Evolutionary conservation across 2,113 vertebrate species (phyloP).

Genomic region (Plestiodon gilberti): DNA sequence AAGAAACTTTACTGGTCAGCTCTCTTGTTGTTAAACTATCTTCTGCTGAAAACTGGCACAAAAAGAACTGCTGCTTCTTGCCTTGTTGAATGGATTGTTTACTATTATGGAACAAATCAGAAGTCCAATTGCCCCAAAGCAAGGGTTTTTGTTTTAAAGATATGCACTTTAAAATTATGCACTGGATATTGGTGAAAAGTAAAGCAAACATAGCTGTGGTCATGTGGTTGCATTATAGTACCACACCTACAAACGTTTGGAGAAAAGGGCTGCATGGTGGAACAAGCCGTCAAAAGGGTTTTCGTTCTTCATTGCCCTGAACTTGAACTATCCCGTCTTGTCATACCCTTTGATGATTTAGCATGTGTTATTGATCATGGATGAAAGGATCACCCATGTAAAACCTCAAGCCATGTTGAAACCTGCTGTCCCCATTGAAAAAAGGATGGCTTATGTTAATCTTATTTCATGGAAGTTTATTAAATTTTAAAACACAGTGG

Average conservation of each 20-base stretch:
- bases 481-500: constrained; percentile 36
- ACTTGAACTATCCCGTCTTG: constrained; percentile 8
- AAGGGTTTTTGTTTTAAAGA: constrained; percentile 47
- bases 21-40: neutral
- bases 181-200: constrained; percentile 63
- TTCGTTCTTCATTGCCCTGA: neutral
- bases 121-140: constrained; percentile 33
- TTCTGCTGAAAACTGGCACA: neutral
- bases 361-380: constrained; percentile 32
- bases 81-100: constrained; percentile 19
- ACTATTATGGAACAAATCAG: constrained; percentile 42
- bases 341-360: constrained; percentile 29
- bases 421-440: constrained; percentile 45
- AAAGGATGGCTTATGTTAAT: constrained; percentile 42
- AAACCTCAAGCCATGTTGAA: constrained; percentile 58
- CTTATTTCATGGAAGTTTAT: constrained; percentile 35
- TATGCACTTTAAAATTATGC: constrained; percentile 79
- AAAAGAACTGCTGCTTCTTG: neutral
- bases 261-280: neutral
- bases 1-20: neutral
- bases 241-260: accelerated
- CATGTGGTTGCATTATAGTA: constrained; percentile 5
- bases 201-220: neutral
- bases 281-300: neutral
- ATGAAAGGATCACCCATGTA: constrained; percentile 50